These are phyloP conservation scores for Tetropium fuscum DNA, from an alignment of 2,888 invertebrate species.

Conservation along the genomic window DNA sequence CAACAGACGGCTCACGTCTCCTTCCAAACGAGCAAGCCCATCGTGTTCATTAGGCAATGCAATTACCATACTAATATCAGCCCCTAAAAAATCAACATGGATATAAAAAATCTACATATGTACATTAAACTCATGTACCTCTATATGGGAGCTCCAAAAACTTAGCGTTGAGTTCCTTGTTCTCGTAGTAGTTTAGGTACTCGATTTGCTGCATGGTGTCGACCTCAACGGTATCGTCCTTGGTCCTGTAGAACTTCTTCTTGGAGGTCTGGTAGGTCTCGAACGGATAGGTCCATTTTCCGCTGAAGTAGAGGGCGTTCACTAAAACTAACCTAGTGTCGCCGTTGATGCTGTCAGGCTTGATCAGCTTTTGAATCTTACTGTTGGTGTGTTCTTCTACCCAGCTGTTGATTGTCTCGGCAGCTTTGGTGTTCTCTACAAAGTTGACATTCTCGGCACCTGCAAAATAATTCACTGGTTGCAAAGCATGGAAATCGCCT, in stretches of 20 bases:
- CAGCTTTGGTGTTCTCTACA: slow-evolving; percentile 39
- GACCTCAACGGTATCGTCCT: slow-evolving; percentile 46
- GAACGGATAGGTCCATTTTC: slow-evolving; percentile 52
- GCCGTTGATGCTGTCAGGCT: slow-evolving; percentile 41
- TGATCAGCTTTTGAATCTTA: slow-evolving; percentile 58
- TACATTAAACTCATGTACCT: slow-evolving; percentile 3
- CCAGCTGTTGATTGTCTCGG: slow-evolving; percentile 58
- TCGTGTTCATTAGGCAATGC: slow-evolving; percentile 49
- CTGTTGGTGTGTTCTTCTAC: slow-evolving; percentile 58
- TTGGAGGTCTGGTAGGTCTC: slow-evolving; percentile 42
- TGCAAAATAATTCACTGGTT: not conserved
- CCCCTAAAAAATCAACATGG: slow-evolving; percentile 23
- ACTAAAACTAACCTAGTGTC: slow-evolving; percentile 56
- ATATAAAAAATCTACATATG: not conserved
- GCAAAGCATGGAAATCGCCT: too few species aligned
- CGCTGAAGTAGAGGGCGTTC: slow-evolving; percentile 61
- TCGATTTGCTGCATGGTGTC: slow-evolving; percentile 53
- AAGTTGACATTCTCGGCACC: slow-evolving; percentile 66
- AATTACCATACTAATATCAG: slow-evolving; percentile 47
- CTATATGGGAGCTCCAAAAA: slow-evolving; percentile 52
- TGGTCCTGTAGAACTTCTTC: slow-evolving; percentile 48
- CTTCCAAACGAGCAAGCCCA: slow-evolving; percentile 42
- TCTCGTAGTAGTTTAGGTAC: slow-evolving; percentile 49
- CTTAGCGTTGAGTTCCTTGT: slow-evolving; percentile 48
- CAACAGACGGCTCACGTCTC: slow-evolving; percentile 35